Conservation (phyloP, 2,888 invertebrate species). For the Lycocerus yunnanus region DNA sequence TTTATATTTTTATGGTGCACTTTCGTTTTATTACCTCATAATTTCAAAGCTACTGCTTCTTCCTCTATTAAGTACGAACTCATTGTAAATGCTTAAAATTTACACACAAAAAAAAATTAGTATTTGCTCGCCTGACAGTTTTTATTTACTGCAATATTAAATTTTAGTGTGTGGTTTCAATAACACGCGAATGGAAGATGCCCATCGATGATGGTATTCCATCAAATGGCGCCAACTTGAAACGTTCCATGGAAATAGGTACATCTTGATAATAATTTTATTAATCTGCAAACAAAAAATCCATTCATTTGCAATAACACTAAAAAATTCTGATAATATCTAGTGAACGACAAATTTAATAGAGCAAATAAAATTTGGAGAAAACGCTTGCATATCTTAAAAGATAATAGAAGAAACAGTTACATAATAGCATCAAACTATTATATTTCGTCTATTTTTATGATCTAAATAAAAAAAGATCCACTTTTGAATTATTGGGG, state of each 20-base stretch:
- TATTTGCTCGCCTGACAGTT: not conserved
- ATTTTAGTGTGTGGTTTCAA: no score
- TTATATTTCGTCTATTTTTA: not conserved
- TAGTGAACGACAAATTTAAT: constrained; percentile 12
- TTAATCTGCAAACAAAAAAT: not conserved
- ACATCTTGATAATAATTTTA: not conserved
- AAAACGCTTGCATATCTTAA: constrained; percentile 21
- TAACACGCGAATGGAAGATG: no score
- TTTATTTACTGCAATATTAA: not conserved
- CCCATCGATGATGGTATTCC: no score
- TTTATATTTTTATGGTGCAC: constrained; percentile 48
- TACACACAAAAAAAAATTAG: constrained; percentile 1
- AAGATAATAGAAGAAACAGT: constrained; percentile 24
- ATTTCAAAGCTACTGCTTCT: constrained; percentile 34
- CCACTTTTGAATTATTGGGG: not conserved
- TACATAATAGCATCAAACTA: constrained; percentile 12
- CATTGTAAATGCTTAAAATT: constrained; percentile 4
- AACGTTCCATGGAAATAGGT: not conserved
- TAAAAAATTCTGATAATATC: constrained; percentile 23
- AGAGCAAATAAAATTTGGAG: constrained; percentile 15
- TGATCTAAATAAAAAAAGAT: not conserved
- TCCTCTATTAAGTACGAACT: constrained; percentile 34
- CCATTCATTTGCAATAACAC: constrained; percentile 10
- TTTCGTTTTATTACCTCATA: constrained; percentile 47
- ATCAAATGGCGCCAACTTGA: no score